Evolutionary conservation across 1,140 invertebrate species (phyloP), one percentile per base, ranked within the genome.

Genomic region (Bombyx mandarina): DNA sequence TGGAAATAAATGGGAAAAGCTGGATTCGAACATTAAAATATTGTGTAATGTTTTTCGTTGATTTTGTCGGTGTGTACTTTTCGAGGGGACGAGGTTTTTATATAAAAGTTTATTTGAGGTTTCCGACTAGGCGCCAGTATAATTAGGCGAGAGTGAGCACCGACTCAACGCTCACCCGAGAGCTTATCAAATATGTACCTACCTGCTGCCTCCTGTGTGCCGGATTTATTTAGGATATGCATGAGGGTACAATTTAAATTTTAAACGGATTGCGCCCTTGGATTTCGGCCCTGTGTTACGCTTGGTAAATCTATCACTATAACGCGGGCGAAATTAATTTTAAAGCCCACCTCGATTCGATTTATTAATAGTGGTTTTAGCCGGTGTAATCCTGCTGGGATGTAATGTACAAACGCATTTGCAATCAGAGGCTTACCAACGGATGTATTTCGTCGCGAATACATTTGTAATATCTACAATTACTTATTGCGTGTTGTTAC

Each of bases 201-300:
- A 76, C 71, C 69, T 73, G 65, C 74, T 71, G 71, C 71, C 76
- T 79, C 71, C 70, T 71, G 75, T 76, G 69, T 78, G 63, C 75
- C 75, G 80, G 82, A 87, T 85, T 87, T 87, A 85, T 87, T 87
- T 84, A 82, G 82, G 82, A 80, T 87, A 87, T 87, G 84, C 82
- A 85, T 85, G 84, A 87, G 81, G 84, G 84, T 84, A 76, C 70
- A 66, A 80, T 84, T 87, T 85, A 87, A 87, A 87, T 85, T 87
- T 87, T 87, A 87, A 87, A 85, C 75, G 81, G 81, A 84, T 84
- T 85, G 79, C 68, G 77, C 81, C 81, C 81, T 85, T 85, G 79
- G 79, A 80, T 82, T 81, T 75, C 65, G 62, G 72, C 62, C 69
- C 68, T 70, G 63, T 74, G 74, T 81, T 81, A 69, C 81, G 75